Conservation (phyloP, 2,113 vertebrate genomes). For the Tragelaphus scriptus region DNA sequence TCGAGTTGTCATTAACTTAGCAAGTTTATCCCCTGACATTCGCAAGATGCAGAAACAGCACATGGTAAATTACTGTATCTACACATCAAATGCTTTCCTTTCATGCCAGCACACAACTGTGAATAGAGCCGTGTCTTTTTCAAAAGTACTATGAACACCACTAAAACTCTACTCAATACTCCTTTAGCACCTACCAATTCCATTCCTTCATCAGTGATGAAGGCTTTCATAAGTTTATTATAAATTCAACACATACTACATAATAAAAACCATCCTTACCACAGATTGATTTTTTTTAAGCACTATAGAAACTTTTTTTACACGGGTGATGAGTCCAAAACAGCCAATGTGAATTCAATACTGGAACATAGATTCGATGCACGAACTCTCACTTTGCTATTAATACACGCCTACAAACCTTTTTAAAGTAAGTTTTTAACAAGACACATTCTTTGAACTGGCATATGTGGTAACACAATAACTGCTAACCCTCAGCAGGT, state of each 20-base stretch:
- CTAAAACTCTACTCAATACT: not conserved
- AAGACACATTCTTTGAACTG: not conserved
- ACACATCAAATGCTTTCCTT: not conserved
- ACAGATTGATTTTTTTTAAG: not conserved
- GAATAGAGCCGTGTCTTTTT: not conserved
- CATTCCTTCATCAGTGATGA: not conserved
- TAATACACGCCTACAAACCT: no score
- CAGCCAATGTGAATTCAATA: not conserved
- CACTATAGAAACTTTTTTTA: not conserved
- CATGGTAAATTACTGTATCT: not conserved
- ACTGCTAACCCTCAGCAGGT: not conserved
- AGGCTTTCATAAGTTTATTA: not conserved
- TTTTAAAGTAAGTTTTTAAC: not conserved
- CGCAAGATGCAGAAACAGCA: conserved; percentile 23
- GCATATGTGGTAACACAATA: accelerated
- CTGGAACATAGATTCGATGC: accelerated
- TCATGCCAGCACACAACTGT: not conserved
- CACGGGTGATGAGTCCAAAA: not conserved
- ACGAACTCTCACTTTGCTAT: not conserved
- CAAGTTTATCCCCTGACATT: conserved; percentile 39
- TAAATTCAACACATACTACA: not conserved
- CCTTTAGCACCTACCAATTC: not conserved
- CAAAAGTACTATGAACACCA: not conserved
- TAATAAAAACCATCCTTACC: not conserved
- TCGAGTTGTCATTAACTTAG: conserved; percentile 39